phyloP scores from a whole-genome alignment of 2,797 vertebrate genomes.

The Rhinatrema bivittatum region DNA sequence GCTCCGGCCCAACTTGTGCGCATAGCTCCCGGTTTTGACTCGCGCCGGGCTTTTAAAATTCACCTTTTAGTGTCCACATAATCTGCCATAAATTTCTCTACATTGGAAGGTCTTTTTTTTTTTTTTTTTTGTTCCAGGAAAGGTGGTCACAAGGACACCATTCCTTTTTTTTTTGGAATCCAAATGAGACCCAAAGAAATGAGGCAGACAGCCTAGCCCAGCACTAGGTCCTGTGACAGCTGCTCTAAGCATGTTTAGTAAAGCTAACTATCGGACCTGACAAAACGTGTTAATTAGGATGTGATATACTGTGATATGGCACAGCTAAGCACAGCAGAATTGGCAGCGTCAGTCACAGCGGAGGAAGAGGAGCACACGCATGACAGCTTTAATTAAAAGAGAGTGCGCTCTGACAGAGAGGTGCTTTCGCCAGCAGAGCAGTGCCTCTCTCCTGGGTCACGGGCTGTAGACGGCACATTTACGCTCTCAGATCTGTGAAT shows the following conservation, averaged over 20 bases:
- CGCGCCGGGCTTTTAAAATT: too few relatives aligned
- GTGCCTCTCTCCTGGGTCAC: rapidly evolving
- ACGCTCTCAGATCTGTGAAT: too few relatives aligned
- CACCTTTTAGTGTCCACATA: too few relatives aligned
- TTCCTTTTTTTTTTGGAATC: too few relatives aligned
- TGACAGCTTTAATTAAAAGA: slow-evolving; percentile 57
- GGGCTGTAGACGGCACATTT: too few relatives aligned
- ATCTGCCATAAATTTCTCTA: too few relatives aligned
- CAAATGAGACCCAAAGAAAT: too few relatives aligned
- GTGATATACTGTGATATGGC: slow-evolving; percentile 47
- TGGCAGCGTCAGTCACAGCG: slow-evolving; percentile 37
- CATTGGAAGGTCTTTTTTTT: too few relatives aligned
- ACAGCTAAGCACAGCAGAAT: slow-evolving; percentile 28
- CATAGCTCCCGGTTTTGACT: too few relatives aligned
- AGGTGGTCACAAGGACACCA: too few relatives aligned
- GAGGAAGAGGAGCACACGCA: slow-evolving; percentile 14
- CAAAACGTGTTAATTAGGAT: slow-evolving; percentile 60
- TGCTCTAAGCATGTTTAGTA: slow-evolving; percentile 35
- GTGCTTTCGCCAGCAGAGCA: slow-evolving; percentile 18
- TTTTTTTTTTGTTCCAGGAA: too few relatives aligned
- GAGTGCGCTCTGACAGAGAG: slow-evolving; percentile 27
- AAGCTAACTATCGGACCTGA: slow-evolving; percentile 44
- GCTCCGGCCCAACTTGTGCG: too few relatives aligned
- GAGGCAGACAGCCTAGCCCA: slow-evolving; percentile 20
- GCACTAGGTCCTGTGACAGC: slow-evolving; percentile 41